These are phyloP conservation scores for Drosophila engyochracea DNA, from an alignment of 2,888 invertebrate species.

Conservation along the genomic window DNA sequence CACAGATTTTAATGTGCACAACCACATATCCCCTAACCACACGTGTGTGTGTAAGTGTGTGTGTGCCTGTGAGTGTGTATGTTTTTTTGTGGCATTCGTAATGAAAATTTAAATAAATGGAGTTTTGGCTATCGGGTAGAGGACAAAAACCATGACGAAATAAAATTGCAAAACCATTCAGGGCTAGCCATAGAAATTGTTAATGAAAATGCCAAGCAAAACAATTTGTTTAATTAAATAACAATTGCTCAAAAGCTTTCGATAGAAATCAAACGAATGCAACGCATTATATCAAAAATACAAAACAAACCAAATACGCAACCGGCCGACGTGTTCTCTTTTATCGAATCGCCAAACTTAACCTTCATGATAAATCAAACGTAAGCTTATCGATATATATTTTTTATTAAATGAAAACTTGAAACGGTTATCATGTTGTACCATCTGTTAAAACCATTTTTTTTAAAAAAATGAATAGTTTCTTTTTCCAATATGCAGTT, in stretches of 20 bases:
- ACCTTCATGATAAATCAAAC: not conserved
- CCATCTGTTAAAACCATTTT: not conserved
- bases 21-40: not conserved
- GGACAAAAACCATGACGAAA: conserved; percentile 25
- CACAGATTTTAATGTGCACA: not conserved
- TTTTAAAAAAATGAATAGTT: not conserved
- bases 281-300: not conserved
- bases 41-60: not conserved
- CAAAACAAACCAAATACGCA: not conserved
- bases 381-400: not conserved
- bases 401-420: not conserved
- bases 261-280: conserved; percentile 8
- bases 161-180: conserved; percentile 29
- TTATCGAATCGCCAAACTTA: not conserved
- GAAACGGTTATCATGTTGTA: not conserved
- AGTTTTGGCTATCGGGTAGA: conserved; percentile 23
- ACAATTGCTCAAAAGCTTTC: conserved; percentile 20
- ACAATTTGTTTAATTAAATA: conserved; percentile 36
- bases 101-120: conserved; percentile 13
- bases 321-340: not conserved
- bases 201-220: conserved; percentile 31
- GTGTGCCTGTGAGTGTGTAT: not conserved
- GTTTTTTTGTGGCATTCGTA: conserved; percentile 3
- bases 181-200: conserved; percentile 10
- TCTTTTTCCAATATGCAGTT: not conserved